Conservation (phyloP, 2,113 vertebrate genomes). For the Guaruba guarouba region DNA sequence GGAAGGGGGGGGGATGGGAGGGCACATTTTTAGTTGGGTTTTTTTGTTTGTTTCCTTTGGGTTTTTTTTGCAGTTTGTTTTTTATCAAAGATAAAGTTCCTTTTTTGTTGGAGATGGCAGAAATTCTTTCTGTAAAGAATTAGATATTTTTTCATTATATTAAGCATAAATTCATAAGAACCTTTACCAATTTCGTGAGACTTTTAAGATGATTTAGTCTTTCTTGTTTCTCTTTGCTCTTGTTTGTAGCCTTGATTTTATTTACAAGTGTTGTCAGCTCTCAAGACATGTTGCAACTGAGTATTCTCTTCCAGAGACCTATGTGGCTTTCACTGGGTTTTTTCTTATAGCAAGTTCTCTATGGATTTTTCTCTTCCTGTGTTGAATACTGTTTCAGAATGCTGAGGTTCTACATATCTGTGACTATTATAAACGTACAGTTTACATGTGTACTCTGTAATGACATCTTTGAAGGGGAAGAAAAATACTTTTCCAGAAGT, state of each 20-base stretch:
- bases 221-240: background rate
- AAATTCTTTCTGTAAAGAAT: background rate
- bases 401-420: background rate
- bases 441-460: background rate
- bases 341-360: background rate
- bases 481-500: background rate
- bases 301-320: background rate
- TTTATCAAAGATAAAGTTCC: background rate
- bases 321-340: background rate
- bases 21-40: background rate
- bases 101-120: background rate
- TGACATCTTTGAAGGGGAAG: background rate
- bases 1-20: no score
- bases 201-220: background rate
- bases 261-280: background rate
- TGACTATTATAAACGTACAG: background rate
- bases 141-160: background rate
- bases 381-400: background rate
- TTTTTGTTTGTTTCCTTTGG: background rate
- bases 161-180: background rate
- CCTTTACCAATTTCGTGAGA: background rate
- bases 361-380: background rate
- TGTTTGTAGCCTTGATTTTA: background rate
- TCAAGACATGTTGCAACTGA: background rate
- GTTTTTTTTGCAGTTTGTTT: fast-evolving